Evolutionary conservation across 2,888 invertebrate species (phyloP).

Genomic region (Autographa gamma): DNA sequence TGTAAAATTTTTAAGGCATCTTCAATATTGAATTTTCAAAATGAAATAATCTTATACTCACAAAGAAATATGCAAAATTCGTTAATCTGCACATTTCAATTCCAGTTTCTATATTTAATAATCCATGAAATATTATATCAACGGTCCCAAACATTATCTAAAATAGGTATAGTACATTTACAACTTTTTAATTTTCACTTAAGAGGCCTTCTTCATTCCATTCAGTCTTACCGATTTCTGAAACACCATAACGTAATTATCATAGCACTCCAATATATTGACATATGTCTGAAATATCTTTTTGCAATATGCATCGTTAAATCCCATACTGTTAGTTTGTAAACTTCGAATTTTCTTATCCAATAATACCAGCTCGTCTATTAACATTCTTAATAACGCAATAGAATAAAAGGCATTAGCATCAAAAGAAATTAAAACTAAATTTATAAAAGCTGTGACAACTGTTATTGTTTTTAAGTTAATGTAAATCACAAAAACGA

Average conservation of each 20-base stretch:
- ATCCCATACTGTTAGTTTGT: neutral
- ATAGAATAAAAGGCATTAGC: constrained; percentile 6
- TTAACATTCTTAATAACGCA: neutral
- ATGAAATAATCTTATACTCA: neutral
- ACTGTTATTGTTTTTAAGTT: neutral
- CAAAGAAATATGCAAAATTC: neutral
- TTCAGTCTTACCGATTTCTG: neutral
- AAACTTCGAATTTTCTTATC: neutral
- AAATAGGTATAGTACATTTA: neutral
- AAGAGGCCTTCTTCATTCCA: neutral
- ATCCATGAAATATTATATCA: neutral
- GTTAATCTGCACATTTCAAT: neutral
- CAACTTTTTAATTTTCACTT: neutral
- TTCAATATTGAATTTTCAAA: neutral
- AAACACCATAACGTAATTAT: neutral
- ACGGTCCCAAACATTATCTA: neutral
- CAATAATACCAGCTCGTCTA: neutral
- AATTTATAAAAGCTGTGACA: neutral
- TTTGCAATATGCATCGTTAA: neutral
- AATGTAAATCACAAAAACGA: neutral
- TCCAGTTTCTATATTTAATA: neutral
- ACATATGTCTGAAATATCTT: constrained; percentile 6
- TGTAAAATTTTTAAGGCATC: too few species aligned
- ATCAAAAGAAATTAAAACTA: constrained; percentile 4
- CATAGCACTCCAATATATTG: constrained; percentile 1